Percentiles rank a stretch among this genome's conserved stretches.
Conservation (phyloP, 2,797 vertebrate species). For the Peromyscus melanophrys region DNA sequence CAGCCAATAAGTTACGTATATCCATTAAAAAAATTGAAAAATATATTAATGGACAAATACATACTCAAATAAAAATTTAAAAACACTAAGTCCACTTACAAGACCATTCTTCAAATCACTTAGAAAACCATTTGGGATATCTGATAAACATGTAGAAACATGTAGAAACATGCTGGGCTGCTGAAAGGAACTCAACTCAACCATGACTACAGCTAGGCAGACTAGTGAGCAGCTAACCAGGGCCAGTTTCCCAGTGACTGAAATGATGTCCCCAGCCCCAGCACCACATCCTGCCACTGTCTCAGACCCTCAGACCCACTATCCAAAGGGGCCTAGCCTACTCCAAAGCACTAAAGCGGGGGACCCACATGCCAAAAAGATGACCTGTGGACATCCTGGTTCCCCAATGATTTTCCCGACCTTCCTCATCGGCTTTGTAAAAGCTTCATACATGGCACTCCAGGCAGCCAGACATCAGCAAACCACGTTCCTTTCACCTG, state of each 20-base stretch:
- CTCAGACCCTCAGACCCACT: not conserved
- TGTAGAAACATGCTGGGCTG: too few relatives aligned
- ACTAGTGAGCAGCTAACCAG: not conserved
- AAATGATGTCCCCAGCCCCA: not conserved
- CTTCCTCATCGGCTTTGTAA: not conserved
- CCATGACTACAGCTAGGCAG: not conserved
- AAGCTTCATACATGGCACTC: not conserved
- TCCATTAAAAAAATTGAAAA: constrained; percentile 49
- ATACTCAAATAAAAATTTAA: constrained; percentile 8
- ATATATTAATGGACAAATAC: not conserved
- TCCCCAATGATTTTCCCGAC: not conserved
- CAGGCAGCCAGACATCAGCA: not conserved
- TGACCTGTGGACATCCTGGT: not conserved
- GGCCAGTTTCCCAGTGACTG: not conserved
- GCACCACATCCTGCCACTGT: not conserved
- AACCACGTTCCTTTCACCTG: not conserved
- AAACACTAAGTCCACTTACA: not conserved
- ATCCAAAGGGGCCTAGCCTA: not conserved
- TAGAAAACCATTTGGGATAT: not conserved
- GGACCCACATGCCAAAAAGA: not conserved
- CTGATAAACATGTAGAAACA: not conserved
- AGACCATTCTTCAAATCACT: not conserved
- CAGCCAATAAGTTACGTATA: not conserved
- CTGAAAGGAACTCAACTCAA: constrained; percentile 2
- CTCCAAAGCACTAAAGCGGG: not conserved